Conservation (phyloP, 2,888 invertebrate genomes). For the Helicoverpa assulta region DNA sequence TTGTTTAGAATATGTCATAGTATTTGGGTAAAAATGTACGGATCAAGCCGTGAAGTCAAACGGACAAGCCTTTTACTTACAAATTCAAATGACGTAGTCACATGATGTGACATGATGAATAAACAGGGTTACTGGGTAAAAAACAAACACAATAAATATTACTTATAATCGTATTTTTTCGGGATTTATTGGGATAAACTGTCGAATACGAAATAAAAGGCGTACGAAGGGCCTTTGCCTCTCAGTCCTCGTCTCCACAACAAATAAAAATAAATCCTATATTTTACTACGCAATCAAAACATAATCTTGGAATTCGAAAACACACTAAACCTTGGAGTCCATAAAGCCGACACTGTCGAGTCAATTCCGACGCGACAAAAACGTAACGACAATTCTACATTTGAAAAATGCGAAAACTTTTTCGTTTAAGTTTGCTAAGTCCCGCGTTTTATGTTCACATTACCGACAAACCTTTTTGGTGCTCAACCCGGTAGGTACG, state of each 20-base stretch:
- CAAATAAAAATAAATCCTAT: conserved; percentile 64
- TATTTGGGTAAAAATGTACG: not conserved
- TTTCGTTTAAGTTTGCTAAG: conserved; percentile 78
- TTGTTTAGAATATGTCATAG: not conserved
- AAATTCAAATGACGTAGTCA: too few relatives aligned
- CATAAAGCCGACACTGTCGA: conserved; percentile 61
- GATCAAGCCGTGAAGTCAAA: too few relatives aligned
- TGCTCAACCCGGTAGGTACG: conserved; percentile 65
- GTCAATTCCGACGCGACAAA: conserved; percentile 64
- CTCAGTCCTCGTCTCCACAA: conserved; percentile 54
- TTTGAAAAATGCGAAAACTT: conserved; percentile 82
- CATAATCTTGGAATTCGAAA: conserved; percentile 64
- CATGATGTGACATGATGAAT: not conserved
- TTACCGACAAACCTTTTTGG: conserved; percentile 79
- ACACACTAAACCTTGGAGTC: conserved; percentile 60
- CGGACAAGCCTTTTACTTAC: too few relatives aligned
- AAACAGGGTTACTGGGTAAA: conserved; percentile 18
- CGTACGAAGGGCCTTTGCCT: conserved; percentile 35
- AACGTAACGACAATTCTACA: conserved; percentile 74
- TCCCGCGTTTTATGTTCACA: conserved; percentile 78
- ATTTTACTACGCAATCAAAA: conserved; percentile 67
- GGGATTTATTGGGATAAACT: conserved; percentile 58
- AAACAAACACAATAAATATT: conserved; percentile 49
- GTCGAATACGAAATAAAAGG: conserved; percentile 52
- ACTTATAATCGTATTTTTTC: conserved; percentile 56